Percentiles rank a stretch among this genome's conserved stretches.
These are phyloP conservation scores for Drosophila cardini DNA, from an alignment of 1,140 invertebrate genomes.

Conservation along the genomic window DNA sequence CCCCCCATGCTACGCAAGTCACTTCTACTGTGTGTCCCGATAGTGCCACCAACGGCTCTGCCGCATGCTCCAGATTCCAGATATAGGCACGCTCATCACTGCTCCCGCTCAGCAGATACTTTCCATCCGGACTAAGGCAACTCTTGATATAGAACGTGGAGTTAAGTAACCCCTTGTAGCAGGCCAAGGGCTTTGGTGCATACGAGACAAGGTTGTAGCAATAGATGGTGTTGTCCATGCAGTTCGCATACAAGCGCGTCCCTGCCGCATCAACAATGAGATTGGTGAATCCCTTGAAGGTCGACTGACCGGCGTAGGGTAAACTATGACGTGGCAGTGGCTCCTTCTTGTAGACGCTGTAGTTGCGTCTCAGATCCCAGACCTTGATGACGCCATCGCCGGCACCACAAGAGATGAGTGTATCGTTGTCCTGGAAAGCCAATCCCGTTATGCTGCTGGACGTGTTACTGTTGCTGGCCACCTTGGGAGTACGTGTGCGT, in stretches of 20 bases:
- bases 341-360: conserved; percentile 88
- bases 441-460: conserved; percentile 91
- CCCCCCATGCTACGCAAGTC: conserved; percentile 92
- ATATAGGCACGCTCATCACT: conserved; percentile 93
- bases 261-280: conserved; percentile 89
- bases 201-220: conserved; percentile 92
- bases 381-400: conserved; percentile 94
- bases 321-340: conserved; percentile 90
- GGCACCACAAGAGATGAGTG: conserved; percentile 92
- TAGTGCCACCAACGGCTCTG: conserved; percentile 88
- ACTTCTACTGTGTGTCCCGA: conserved; percentile 92
- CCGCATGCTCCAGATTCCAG: conserved; percentile 89
- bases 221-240: conserved; percentile 94
- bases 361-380: conserved; percentile 94
- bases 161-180: conserved; percentile 90
- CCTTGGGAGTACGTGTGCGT: conserved; percentile 81
- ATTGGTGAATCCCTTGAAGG: conserved; percentile 91
- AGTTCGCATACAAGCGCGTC: conserved; percentile 92
- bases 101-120: conserved; percentile 93
- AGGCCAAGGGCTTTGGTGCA: conserved; percentile 87
- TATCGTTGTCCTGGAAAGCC: conserved; percentile 89
- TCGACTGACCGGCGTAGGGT: conserved; percentile 89
- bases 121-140: conserved; percentile 91
- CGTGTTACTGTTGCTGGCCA: conserved; percentile 60
- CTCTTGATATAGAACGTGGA: conserved; percentile 93